Conservation (phyloP, 92 coral and sea anemone genomes). For the Siderastrea siderea region DNA sequence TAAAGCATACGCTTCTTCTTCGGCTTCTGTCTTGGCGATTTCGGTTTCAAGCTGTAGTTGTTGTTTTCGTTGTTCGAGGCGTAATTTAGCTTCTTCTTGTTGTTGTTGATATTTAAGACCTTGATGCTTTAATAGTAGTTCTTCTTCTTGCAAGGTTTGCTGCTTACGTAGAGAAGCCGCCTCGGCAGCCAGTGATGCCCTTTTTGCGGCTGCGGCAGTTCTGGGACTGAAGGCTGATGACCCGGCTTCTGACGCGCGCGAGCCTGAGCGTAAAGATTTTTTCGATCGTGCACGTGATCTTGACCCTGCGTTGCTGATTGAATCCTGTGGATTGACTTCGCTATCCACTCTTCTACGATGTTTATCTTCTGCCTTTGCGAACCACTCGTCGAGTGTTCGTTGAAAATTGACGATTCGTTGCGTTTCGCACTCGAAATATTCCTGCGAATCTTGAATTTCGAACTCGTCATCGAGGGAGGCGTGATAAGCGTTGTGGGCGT, state of each 20-base stretch:
- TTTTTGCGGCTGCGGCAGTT: too few species aligned
- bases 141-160: too few species aligned
- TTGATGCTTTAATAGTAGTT: too few species aligned
- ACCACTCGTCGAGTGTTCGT: constrained; percentile 19
- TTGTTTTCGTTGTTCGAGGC: too few species aligned
- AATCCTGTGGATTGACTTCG: background rate
- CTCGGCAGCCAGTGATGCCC: too few species aligned
- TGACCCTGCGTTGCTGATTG: background rate
- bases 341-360: background rate
- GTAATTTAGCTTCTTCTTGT: too few species aligned
- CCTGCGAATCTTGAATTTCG: constrained; percentile 19
- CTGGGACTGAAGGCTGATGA: too few species aligned
- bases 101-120: too few species aligned
- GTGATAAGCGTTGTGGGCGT: constrained; percentile 22
- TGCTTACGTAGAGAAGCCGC: too few species aligned
- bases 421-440: constrained; percentile 15
- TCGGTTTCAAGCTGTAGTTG: too few species aligned
- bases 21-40: too few species aligned
- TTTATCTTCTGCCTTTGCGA: background rate
- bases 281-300: background rate
- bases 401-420: constrained; percentile 6
- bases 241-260: too few species aligned
- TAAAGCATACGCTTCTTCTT: constrained; percentile 13
- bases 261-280: background rate
- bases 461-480: constrained; percentile 17